Evolutionary conservation across 2,113 vertebrate genomes (phyloP), one percentile per base, ranked within the genome.

Genomic region (Alces alces): DNA sequence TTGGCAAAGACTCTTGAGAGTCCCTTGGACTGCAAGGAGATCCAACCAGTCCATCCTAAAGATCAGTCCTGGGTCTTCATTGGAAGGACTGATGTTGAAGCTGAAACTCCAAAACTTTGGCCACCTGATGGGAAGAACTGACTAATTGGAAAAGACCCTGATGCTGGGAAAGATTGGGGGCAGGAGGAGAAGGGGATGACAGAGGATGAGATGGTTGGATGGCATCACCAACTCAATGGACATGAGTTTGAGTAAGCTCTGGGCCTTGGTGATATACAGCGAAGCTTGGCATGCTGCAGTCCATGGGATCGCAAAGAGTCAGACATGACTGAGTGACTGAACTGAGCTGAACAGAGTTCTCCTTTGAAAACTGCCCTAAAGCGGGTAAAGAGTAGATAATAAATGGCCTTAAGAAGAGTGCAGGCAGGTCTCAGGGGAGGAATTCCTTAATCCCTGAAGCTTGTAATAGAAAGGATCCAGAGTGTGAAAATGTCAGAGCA

Each of bases 281-380:
- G 2, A 73, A 73, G 5, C 21, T 23, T 73, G 36, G 36, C 19
- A 1, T 73, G 66, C 36, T 73, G 19, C 66, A 73, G 66, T 73
- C 21, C 66, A 39, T 73, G 21, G 10, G 21, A 73, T 73, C 0
- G 0, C 66, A 39, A 16, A 52, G 66, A 73, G 36, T 73, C 66
- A 73, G 36, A 73, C 12, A 73, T 5, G 12, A 73, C 6, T 73
- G 66, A 73, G 36, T 6, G 11, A 73, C 66, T 73, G 66, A 73
- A 73, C n/a, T 39, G n/a, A 70, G 23, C 19, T 39, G 19, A 39
- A 73, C 36, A 39, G 66, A 39, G 19, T 6, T 39, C 10, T 98
- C 95, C 94, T 97, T 94, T 96, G 70, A 76, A 84, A 97, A 97
- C 89, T 96, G 54, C 90, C 86, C 89, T 91, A 93, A 95, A 97